Conservation (phyloP, 2,113 vertebrate species). For the Oxyura jamaicensis region DNA sequence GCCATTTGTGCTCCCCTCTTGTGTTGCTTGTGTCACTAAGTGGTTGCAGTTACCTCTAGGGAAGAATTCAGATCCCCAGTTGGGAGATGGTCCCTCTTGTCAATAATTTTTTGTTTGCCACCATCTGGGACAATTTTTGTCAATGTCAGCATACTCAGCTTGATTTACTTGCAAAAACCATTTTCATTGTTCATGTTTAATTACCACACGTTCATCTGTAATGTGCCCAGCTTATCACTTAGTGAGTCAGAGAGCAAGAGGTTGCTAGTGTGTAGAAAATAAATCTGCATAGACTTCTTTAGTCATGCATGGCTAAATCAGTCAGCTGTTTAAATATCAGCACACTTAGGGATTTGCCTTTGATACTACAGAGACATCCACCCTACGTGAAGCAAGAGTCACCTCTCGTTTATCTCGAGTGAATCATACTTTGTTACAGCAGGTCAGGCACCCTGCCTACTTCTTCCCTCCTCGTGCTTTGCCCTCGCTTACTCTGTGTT, state of each 20-base stretch:
- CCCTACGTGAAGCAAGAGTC: conserved; percentile 31
- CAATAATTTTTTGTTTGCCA: background rate
- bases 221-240: conserved; percentile 56
- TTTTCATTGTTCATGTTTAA: conserved; percentile 62
- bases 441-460: background rate
- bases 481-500: background rate
- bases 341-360: conserved; percentile 35
- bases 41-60: background rate
- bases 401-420: conserved; percentile 35
- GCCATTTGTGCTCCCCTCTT: background rate
- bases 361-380: conserved; percentile 2
- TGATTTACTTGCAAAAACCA: conserved; percentile 45
- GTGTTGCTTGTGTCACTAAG: background rate
- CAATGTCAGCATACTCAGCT: background rate
- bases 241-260: conserved; percentile 60
- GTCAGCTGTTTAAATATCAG: conserved; percentile 57
- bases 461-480: background rate
- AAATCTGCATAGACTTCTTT: conserved; percentile 70
- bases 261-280: conserved; percentile 58
- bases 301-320: conserved; percentile 58
- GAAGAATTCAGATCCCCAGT: background rate
- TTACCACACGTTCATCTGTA: conserved; percentile 59
- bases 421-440: conserved; percentile 23
- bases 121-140: background rate
- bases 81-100: background rate